These are phyloP conservation scores for Pipistrellus pipistrellus DNA, from an alignment of 2,797 vertebrate genomes.

Conservation along the genomic window DNA sequence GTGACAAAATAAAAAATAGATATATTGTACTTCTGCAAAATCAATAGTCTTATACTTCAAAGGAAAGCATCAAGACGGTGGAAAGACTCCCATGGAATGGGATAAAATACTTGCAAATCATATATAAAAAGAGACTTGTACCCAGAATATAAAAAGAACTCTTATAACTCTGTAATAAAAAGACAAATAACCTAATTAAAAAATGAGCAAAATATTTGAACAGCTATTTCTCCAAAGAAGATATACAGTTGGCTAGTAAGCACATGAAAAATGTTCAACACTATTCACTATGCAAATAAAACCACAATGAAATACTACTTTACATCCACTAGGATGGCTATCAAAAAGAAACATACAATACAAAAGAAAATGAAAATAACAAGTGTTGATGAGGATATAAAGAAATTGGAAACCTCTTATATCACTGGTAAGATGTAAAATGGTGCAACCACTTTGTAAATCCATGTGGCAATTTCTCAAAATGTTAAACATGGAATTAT, in stretches of 20 bases:
- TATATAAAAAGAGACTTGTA: not conserved
- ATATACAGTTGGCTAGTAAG: not conserved
- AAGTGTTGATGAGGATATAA: not conserved
- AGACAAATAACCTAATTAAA: not conserved
- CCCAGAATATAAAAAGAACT: conserved; percentile 9
- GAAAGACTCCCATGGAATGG: not conserved
- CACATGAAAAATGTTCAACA: not conserved
- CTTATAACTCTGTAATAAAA: not conserved
- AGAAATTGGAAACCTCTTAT: not conserved
- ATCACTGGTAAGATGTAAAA: not conserved
- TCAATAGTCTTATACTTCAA: not conserved
- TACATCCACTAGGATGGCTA: not conserved
- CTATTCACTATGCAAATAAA: conserved; percentile 40
- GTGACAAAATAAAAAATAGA: not conserved
- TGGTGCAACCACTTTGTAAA: not conserved
- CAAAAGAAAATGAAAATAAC: not conserved
- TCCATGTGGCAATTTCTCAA: not conserved
- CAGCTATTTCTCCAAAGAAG: conserved; percentile 28
- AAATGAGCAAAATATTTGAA: conserved; percentile 8
- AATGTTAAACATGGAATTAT: not conserved
- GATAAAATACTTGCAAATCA: conserved; percentile 2
- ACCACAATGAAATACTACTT: not conserved
- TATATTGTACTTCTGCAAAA: not conserved
- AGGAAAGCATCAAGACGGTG: not conserved
- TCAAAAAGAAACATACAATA: not conserved